Percentiles rank a stretch among this genome's conserved stretches.
These are phyloP conservation scores for Xanthostigma xanthostigma DNA, from an alignment of 2,888 invertebrate genomes.

Conservation along the genomic window DNA sequence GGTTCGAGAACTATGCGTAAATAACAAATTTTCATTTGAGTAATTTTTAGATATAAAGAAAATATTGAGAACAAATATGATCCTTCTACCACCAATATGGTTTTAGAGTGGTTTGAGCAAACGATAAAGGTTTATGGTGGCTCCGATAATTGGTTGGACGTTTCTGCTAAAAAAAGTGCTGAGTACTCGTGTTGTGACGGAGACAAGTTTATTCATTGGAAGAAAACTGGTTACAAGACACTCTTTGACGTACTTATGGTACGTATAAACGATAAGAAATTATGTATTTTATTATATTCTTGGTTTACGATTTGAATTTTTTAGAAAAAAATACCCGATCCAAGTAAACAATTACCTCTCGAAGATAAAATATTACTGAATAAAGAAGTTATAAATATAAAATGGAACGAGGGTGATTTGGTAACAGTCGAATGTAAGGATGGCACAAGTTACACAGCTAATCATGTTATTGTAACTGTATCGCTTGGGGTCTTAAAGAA, in stretches of 20 bases:
- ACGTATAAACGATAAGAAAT: neutral
- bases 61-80: no score
- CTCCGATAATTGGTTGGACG: no score
- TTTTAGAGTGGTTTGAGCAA: no score
- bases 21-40: no score
- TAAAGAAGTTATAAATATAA: constrained; percentile 37
- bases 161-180: no score
- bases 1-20: no score
- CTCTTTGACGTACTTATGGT: neutral
- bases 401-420: constrained; percentile 23
- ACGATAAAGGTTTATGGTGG: no score
- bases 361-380: constrained; percentile 30
- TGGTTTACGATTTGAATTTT: constrained; percentile 9
- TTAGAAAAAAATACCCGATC: constrained; percentile 35
- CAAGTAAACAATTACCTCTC: constrained; percentile 28
- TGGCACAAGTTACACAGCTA: constrained; percentile 36
- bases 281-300: no score
- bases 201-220: neutral
- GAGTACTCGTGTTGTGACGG: neutral
- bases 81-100: no score
- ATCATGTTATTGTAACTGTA: constrained; percentile 49
- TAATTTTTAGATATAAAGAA: no score
- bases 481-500: constrained; percentile 54
- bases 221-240: neutral
- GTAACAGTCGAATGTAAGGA: constrained; percentile 34